Evolutionary conservation across 1,140 invertebrate genomes (phyloP), one percentile per base, ranked within the genome.

Genomic region (Bombus ignitus): DNA sequence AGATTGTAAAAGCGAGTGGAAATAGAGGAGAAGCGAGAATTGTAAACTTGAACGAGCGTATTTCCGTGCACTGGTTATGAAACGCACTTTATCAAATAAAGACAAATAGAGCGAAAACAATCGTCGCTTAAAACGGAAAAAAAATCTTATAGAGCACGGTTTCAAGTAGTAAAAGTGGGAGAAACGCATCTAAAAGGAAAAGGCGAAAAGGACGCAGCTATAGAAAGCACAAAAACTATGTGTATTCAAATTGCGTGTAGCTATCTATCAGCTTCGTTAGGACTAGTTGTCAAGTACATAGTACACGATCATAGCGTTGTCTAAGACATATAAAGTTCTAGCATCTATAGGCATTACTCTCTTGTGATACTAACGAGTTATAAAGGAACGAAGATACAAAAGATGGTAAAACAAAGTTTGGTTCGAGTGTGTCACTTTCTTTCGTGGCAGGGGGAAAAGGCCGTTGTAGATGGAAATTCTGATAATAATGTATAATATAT

Each of bases 321-420:
- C 83, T 91, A 92, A 89, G 87, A 65, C 81, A 39, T 88, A 42
- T 87, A 32, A 42, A 88, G 82, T 72, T 81, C 78, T 88, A 81
- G 77, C 53, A 77, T 83, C 42, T 86, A 62, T 77, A 85, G 53
- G 71, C 62, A 59, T 81, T 62, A 62, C 59, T 88, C 81, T 91
- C 90, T 94, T 94, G 94, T 94, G 94, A 94, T 94, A 95, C 89
- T 92, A 93, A 73, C 18, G 68, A 39, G 53, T 78, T 70, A 59
- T 71, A 91, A 71, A 91, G 90, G 85, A 91, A 88, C 10, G 22
- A 37, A 53, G 13, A 65, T 39, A 28, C 39, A 6, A 47, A 72
- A 32, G 39, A 83, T 71, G 42, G 88, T 92, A 87, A 91, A 92
- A 91, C 77, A 86, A 91, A 87, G 90, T 90, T 35, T 87, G 92